phyloP scores from a whole-genome alignment of 2,888 invertebrate genomes.

The Syritta pipiens region DNA sequence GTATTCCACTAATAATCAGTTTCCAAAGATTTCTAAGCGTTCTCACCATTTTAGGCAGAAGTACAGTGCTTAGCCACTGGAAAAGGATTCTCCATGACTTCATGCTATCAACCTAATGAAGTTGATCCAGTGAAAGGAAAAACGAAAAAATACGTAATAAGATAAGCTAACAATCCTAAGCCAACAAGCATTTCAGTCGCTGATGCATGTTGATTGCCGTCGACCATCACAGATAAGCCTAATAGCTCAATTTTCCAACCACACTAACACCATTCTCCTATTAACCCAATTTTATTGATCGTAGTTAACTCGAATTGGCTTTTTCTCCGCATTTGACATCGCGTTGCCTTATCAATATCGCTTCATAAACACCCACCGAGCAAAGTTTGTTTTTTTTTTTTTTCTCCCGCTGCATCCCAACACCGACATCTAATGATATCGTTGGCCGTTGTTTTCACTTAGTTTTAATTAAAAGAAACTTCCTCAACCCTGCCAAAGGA shows the following conservation, averaged over 20 bases:
- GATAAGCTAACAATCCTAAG: too few species aligned
- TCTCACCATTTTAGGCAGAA: too few species aligned
- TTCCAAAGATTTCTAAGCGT: too few species aligned
- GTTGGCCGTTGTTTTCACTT: constrained; percentile 55
- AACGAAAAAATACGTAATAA: too few species aligned
- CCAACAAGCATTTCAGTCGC: too few species aligned
- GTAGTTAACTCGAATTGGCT: constrained; percentile 19
- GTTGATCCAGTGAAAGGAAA: too few species aligned
- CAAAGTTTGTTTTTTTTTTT: background rate
- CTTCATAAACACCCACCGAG: constrained; percentile 41
- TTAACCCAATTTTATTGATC: constrained; percentile 34
- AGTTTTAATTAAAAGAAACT: constrained; percentile 47
- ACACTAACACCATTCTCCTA: constrained; percentile 35
- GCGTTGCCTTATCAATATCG: constrained; percentile 38
- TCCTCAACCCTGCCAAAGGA: background rate
- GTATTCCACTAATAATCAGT: too few species aligned
- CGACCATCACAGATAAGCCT: constrained; percentile 21
- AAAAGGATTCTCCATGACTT: too few species aligned
- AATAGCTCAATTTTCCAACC: constrained; percentile 36
- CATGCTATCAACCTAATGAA: too few species aligned
- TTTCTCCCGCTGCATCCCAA: too few species aligned
- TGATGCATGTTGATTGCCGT: background rate
- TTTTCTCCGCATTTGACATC: constrained; percentile 13
- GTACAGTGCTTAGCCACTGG: too few species aligned
- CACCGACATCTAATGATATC: constrained; percentile 32